Percentiles rank a stretch among this genome's conserved stretches.
phyloP scores from a whole-genome alignment of 2,888 invertebrate species.

The Diaprepes abbreviatus region DNA sequence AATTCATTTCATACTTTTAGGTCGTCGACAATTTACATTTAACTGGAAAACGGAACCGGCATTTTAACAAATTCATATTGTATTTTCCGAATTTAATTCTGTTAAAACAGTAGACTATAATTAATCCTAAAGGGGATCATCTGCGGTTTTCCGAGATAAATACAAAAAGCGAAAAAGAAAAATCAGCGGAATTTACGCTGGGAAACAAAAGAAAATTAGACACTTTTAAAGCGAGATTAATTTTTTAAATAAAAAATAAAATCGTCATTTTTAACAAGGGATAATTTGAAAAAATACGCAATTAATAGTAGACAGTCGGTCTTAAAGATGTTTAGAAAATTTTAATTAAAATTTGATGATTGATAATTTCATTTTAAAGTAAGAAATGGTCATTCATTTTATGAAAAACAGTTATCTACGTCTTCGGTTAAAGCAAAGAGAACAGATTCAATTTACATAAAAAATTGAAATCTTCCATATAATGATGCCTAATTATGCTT shows the following conservation, averaged over 20 bases:
- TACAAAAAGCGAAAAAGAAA: constrained; percentile 17
- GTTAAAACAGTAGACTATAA: constrained; percentile 36
- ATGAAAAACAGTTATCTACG: too few relatives aligned
- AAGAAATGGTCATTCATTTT: too few relatives aligned
- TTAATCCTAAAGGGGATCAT: constrained; percentile 35
- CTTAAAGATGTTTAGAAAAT: too few relatives aligned
- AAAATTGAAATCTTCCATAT: too few relatives aligned
- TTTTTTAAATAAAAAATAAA: constrained; percentile 2
- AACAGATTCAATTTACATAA: too few relatives aligned
- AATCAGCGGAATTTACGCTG: constrained; percentile 19
- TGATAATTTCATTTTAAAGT: too few relatives aligned
- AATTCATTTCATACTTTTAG: constrained; percentile 7
- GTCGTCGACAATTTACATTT: constrained; percentile 22
- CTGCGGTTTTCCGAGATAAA: constrained; percentile 20
- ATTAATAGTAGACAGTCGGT: too few relatives aligned
- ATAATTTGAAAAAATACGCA: too few relatives aligned
- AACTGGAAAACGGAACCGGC: constrained; percentile 2
- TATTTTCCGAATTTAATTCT: constrained; percentile 38
- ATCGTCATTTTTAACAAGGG: neutral
- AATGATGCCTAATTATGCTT: too few relatives aligned
- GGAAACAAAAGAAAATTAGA: constrained; percentile 17
- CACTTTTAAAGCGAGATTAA: constrained; percentile 5
- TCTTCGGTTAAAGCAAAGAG: too few relatives aligned
- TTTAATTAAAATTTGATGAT: too few relatives aligned
- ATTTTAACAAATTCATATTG: constrained; percentile 26